Evolutionary conservation across 2,797 vertebrate species (phyloP).

Genomic region (Podarcis lilfordi): DNA sequence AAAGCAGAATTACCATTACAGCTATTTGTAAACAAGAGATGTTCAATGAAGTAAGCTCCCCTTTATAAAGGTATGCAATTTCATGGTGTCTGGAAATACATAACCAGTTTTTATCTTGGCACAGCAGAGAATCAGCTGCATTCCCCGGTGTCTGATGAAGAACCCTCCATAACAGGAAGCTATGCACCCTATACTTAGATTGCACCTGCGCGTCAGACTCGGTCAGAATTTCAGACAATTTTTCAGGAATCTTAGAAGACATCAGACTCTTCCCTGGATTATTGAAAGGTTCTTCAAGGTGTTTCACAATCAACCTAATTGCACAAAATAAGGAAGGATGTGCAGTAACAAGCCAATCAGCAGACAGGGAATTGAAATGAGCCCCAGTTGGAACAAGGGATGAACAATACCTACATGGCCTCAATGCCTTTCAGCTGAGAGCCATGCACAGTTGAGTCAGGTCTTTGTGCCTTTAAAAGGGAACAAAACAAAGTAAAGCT

Average conservation of each 20-base stretch:
- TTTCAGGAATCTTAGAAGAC: too few species aligned
- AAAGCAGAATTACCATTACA: rapidly evolving
- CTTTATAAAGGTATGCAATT: background rate
- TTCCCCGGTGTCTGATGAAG: background rate
- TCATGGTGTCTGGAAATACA: background rate
- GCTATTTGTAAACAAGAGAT: background rate
- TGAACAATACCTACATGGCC: background rate
- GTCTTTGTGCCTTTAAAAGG: background rate
- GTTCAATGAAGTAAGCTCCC: background rate
- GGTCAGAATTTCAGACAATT: background rate
- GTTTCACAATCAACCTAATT: background rate
- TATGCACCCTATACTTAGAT: background rate
- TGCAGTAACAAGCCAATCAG: background rate
- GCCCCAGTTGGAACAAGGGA: background rate
- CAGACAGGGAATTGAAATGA: background rate
- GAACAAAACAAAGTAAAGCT: background rate
- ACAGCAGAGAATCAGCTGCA: background rate
- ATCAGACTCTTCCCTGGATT: background rate
- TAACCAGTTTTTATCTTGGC: background rate
- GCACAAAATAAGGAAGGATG: background rate
- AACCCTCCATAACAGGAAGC: background rate
- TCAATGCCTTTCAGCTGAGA: background rate
- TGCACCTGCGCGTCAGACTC: background rate
- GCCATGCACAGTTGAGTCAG: background rate
- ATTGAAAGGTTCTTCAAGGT: background rate